A percentile compares a stretch with the other conserved stretches of the same genome.
Evolutionary conservation across 2,113 vertebrate species (phyloP).

Genomic region (Camelus dromedarius): DNA sequence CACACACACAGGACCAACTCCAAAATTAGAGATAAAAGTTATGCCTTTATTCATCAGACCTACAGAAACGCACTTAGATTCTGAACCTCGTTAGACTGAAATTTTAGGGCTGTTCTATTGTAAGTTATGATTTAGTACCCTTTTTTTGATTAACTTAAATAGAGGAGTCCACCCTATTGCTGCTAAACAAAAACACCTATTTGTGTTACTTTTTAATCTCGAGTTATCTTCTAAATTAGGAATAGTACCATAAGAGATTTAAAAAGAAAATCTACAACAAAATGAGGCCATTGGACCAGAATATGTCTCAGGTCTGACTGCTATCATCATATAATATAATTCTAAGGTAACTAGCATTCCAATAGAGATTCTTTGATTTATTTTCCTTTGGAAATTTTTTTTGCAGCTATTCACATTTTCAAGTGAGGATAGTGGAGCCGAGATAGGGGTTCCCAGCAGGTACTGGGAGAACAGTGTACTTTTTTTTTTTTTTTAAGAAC

Average conservation of each 20-base stretch:
- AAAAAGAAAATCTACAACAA: neutral
- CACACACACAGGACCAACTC: neutral
- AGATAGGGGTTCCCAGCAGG: constrained; percentile 68
- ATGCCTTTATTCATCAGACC: constrained; percentile 71
- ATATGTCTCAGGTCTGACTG: neutral
- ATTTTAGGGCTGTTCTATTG: constrained; percentile 62
- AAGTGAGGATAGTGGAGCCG: constrained; percentile 46
- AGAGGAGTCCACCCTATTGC: neutral
- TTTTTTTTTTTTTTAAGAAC: constrained; percentile 65
- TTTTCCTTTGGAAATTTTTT: constrained; percentile 57
- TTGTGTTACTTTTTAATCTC: constrained; percentile 10
- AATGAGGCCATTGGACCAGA: neutral
- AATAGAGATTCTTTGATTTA: constrained; percentile 58
- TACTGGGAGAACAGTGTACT: constrained; percentile 32
- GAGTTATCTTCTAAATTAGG: constrained; percentile 18
- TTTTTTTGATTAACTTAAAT: constrained; percentile 74
- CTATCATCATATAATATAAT: neutral
- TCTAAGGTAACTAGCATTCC: constrained; percentile 69
- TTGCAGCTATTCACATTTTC: constrained; percentile 64
- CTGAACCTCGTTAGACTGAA: constrained; percentile 73
- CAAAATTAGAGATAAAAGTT: constrained; percentile 45
- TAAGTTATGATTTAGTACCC: constrained; percentile 69
- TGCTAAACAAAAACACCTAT: neutral
- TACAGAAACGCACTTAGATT: constrained; percentile 75
- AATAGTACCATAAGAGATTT: neutral